Base-by-base conservation (phyloP, 2,888 invertebrate species). In the Drosophila paramelanica region DNA sequence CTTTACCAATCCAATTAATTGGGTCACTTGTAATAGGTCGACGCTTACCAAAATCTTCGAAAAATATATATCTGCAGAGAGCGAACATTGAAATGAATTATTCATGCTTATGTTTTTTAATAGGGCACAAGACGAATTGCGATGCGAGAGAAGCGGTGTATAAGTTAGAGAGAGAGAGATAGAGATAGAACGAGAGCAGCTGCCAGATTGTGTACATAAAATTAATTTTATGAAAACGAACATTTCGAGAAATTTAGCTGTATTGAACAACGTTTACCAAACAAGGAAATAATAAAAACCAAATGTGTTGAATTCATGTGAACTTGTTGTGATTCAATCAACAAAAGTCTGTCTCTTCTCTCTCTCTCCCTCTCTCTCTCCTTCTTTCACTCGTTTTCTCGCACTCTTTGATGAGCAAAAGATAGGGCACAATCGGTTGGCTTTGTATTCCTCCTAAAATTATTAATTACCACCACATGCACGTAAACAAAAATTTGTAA, bases 401-500 rank as follows among this genome's bases (percentile, higher is more conserved):
- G 23, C 23, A n/a, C 46, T 38, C 51, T 25, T 41, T 25, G 14
- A 10, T 23, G 20, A 1, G 20, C 46, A n/a, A 17, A 46, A 47
- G 46, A 33, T 52, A 55, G 33, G 13, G n/a, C 53, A 80, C 77
- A 83, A 77, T 72, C 57, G 20, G 39, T 64, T 46, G 13, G 64
- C 69, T 47, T 68, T 83, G 73, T 83, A 23, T 31, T 23, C 6
- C 2, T 23, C 10, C 41, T 42, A 39, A 65, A 78, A 71, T 77
- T 68, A 66, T 69, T 81, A 85, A 85, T 88, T 81, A 69, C 67
- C 72, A 58, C 47, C 23, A 59, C 52, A 47, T 53, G 61, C 39
- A 64, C 41, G 67, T 49, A 75, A 73, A 55, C 78, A 65, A 23
- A 57, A 60, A 57, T 74, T 68, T 67, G 76, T 73, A 71, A 77